Percentiles rank a stretch among this genome's conserved stretches.
phyloP scores from a whole-genome alignment of 2,113 vertebrate species.

The Saguinus imperator region DNA sequence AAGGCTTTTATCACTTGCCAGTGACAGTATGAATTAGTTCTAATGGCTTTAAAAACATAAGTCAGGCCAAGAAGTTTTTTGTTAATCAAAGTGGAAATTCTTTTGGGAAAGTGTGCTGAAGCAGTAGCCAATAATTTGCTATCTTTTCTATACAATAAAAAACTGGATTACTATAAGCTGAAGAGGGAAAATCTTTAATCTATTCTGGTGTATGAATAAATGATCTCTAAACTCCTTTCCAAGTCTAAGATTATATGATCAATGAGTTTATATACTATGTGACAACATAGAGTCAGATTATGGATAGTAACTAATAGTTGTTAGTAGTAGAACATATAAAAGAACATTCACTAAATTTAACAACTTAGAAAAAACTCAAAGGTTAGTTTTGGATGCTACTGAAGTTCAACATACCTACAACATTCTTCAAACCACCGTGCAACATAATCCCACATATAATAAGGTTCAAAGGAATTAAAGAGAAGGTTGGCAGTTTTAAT shows the following conservation, averaged over 20 bases:
- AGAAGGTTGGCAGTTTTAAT: conserved; percentile 99
- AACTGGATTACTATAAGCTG: not conserved
- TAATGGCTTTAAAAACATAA: conserved; percentile 1
- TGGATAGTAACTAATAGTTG: not conserved
- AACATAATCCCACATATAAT: conserved; percentile 99
- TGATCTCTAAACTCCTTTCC: not conserved
- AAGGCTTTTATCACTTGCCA: not conserved
- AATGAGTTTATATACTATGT: not conserved
- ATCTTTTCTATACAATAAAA: not conserved
- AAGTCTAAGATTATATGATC: not conserved
- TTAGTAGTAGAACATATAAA: conserved; percentile 1
- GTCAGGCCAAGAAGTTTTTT: not conserved
- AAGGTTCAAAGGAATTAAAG: conserved; percentile 99
- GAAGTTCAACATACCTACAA: conserved; percentile 90
- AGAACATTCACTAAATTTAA: conserved; percentile 49
- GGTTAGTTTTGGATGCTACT: not conserved
- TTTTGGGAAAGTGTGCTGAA: not conserved
- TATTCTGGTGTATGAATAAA: not conserved
- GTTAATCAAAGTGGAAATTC: not conserved
- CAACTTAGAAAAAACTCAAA: not conserved
- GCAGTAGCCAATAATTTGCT: not conserved
- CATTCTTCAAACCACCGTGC: conserved; percentile 99
- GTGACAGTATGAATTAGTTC: not conserved
- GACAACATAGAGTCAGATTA: not conserved
- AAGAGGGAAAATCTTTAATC: conserved; percentile 19